Evolutionary conservation across 23 tunicate genomes (phyloP).

Genomic region (Styela clava): DNA sequence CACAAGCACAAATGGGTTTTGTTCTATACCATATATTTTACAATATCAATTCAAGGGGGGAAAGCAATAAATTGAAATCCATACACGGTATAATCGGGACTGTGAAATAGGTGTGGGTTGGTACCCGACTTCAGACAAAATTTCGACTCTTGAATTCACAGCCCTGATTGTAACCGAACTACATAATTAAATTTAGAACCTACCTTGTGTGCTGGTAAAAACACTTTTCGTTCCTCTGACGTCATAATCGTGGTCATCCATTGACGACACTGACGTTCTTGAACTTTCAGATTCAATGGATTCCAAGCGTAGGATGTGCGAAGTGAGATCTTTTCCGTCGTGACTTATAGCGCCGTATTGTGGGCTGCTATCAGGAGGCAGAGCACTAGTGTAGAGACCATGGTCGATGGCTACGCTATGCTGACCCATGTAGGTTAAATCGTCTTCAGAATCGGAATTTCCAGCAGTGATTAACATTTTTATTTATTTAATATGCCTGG

Average conservation of each 20-base stretch:
- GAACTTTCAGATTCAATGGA: conserved; percentile 53
- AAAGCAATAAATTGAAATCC: no score
- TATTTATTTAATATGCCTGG: no score
- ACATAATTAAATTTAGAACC: no score
- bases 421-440: conserved; percentile 5
- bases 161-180: no score
- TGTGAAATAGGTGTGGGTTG: no score
- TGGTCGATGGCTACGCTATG: conserved; percentile 12
- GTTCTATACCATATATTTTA: no score
- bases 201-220: conserved; percentile 94
- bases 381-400: conserved; percentile 14
- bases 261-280: conserved; percentile 53
- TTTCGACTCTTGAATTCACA: no score
- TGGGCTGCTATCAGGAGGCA: conserved; percentile 20
- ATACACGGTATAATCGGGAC: no score
- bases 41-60: no score
- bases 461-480: conserved; percentile 13
- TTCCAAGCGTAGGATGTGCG: conserved; percentile 17
- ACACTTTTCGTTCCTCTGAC: conserved; percentile 57
- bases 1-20: no score
- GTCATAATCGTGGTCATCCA: conserved; percentile 84
- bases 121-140: no score
- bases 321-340: conserved; percentile 11
- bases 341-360: neutral
- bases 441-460: conserved; percentile 27